Conservation (phyloP, 2,797 vertebrate species). For the Myiotriccus ornatus region DNA sequence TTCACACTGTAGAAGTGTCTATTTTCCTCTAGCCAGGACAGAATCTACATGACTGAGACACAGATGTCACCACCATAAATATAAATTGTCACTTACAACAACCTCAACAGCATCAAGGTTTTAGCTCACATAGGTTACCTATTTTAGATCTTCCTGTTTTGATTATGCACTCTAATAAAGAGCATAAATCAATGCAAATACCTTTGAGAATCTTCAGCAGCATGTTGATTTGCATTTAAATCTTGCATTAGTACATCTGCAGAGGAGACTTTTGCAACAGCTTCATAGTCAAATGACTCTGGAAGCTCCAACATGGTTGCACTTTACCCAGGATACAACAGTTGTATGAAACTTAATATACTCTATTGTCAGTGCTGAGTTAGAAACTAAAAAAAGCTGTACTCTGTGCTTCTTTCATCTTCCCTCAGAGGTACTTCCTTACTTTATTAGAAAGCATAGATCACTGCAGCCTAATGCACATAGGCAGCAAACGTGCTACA, state of each 20-base stretch:
- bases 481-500: background rate
- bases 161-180: background rate
- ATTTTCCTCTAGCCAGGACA: background rate
- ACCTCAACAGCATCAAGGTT: background rate
- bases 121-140: background rate
- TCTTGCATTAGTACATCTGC: background rate
- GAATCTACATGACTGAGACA: background rate
- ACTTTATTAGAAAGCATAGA: background rate
- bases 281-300: background rate
- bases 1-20: background rate
- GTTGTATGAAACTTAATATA: background rate
- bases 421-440: background rate
- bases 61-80: background rate
- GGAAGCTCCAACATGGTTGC: background rate
- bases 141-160: background rate
- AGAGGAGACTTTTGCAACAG: background rate
- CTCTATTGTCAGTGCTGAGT: background rate
- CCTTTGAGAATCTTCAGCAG: background rate
- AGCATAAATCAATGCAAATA: background rate
- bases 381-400: background rate
- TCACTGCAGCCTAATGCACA: background rate
- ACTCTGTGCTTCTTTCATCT: background rate
- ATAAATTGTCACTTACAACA: background rate
- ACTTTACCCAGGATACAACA: background rate
- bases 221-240: background rate